Evolutionary conservation across 2,888 invertebrate species (phyloP).

Genomic region (Arrhopalites spinosus): DNA sequence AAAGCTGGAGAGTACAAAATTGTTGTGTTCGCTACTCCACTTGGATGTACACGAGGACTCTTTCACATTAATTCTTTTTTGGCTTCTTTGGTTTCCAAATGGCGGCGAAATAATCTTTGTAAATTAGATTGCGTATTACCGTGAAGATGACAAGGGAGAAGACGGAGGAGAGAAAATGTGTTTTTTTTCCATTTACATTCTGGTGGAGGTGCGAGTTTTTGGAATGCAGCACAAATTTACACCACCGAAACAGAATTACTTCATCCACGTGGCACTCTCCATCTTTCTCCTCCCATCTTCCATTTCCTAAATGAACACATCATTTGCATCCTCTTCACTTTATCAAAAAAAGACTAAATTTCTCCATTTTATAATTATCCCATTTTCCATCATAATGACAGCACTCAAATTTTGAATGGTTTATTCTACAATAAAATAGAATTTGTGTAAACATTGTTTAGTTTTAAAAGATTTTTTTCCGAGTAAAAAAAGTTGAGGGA

Average conservation of each 20-base stretch:
- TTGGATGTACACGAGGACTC: no score
- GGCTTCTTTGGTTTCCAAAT: neutral
- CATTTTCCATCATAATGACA: no score
- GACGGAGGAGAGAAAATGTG: neutral
- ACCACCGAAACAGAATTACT: neutral
- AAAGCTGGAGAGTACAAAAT: neutral
- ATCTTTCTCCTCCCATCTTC: neutral
- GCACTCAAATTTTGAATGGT: no score
- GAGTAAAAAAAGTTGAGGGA: no score
- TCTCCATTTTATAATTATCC: no score
- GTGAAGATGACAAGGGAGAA: neutral
- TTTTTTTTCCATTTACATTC: neutral
- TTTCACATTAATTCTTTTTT: neutral
- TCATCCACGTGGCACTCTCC: neutral
- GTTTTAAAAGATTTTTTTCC: no score
- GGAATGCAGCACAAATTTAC: slow-evolving; percentile 2
- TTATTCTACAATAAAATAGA: no score
- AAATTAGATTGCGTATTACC: neutral
- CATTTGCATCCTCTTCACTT: no score
- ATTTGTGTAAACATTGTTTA: no score
- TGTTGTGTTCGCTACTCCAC: no score
- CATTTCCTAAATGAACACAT: no score
- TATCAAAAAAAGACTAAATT: no score
- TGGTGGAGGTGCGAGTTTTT: neutral
- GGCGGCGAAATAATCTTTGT: neutral